Base-by-base conservation (phyloP, 2,888 invertebrate species). In the Lypha dubia region DNA sequence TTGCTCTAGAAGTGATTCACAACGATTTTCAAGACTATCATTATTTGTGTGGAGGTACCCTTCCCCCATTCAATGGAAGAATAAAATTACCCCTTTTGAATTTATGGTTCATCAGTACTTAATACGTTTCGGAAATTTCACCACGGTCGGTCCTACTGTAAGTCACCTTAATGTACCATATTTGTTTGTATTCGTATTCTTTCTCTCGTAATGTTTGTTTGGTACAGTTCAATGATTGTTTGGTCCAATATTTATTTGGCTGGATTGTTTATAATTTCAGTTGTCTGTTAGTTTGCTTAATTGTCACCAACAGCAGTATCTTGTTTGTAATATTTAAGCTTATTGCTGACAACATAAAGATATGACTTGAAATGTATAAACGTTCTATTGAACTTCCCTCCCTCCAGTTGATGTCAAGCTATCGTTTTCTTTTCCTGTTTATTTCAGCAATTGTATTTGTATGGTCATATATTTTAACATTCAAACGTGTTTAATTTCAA, bases 261-360 rank as follows among this genome's bases (percentile, higher is more conserved):
- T 80, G 49, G 9, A 35, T 71, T 44, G 17, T 63, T 63, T 38
- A 28, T 67, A 28, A n/a, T 35, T 67, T 22, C 56, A 24, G 41
- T 79, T 28, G 44, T 20, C 41, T 44, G 35, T 49, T 65, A 49
- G 17, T 67, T 70, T 44, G 35, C 15, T 67, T 75, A 75, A 74
- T 65, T 85, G 74, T 75, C 71, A 67, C 62, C 63, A 67, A 38
- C 46, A 83, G 73, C 80, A 77, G 65, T 73, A 80, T 63, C 56
- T 79, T 67, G 79, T 28, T 82, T 62, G 76, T 71, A 68, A 73
- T 77, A 74, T 82, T 75, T 71, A 75, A 79, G 79, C 79, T 83
- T 63, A 65, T 70, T 79, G 79, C 70, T 79, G 83, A 75, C 74
- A 79, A 75, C 58, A 70, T 83, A 74, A 79, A 79, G 73, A 79